These are phyloP conservation scores for Mormoops blainvillei DNA, from an alignment of 2,113 vertebrate genomes.

Conservation along the genomic window DNA sequence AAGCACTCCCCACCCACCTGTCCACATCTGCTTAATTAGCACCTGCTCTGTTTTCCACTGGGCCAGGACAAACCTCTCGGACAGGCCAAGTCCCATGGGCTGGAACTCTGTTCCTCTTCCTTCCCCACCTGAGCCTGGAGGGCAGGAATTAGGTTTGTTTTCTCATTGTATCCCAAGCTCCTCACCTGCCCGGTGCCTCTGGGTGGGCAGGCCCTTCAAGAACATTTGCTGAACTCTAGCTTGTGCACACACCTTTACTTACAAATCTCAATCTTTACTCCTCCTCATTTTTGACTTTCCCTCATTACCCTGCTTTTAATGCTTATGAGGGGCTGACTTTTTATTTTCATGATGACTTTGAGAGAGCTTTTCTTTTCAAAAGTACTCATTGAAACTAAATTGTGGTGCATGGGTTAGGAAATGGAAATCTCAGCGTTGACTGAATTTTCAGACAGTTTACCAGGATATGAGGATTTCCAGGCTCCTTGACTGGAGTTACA, in stretches of 20 bases:
- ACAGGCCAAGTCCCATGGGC: accelerated
- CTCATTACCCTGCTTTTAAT: not conserved
- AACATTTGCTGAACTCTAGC: not conserved
- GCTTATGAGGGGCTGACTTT: not conserved
- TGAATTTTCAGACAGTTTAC: not conserved
- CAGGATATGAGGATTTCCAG: not conserved
- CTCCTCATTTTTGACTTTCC: not conserved
- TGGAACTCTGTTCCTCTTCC: not conserved
- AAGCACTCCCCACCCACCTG: not conserved
- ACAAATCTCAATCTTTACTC: accelerated
- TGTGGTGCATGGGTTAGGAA: not conserved
- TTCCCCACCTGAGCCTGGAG: not conserved
- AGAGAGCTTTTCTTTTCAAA: not conserved
- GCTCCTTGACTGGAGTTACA: not conserved
- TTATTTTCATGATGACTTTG: not conserved
- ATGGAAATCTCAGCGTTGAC: not conserved
- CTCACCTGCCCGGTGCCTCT: not conserved
- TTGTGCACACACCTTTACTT: not conserved
- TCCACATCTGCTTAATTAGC: not conserved
- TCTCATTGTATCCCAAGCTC: not conserved
- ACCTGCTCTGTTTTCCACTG: not conserved
- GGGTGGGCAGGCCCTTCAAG: not conserved
- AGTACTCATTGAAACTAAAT: not conserved
- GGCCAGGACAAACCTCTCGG: accelerated
- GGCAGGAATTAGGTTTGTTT: not conserved